Base-by-base conservation (phyloP, 2,113 vertebrate genomes). In the Vidua chalybeata region DNA sequence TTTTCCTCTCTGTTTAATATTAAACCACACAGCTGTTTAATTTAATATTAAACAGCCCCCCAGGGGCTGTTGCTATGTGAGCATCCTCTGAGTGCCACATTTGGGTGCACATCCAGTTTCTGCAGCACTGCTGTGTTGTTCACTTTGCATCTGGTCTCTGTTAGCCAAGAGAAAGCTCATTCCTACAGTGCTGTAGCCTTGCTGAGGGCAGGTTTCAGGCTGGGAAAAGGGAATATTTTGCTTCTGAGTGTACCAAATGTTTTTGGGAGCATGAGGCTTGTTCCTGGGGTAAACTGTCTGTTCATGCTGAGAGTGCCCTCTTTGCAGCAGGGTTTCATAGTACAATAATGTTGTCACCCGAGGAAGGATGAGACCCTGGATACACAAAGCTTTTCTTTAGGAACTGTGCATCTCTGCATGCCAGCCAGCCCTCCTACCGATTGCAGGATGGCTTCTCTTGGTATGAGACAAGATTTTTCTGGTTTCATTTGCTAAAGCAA, bases 261-360 rank as follows among this genome's bases (percentile, higher is more conserved):
- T 87, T 82, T 51, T 33, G 3, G 66, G 63, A 69, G 15, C 63
- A 39, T 15, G 54, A 13, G 41, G 11, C 30, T 82, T 35, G 35
- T 20, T 59, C 10, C 21, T 10, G 37, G 26, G 22, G 15, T 39
- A 19, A 6, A 39, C 26, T 9, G 3, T 19, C 14, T 24, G 31
- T 27, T 80, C 5, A 0, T 15, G 45, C 46, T 10, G 13, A 27
- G 64, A 19, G 23, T 15, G 24, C 8, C 31, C 22, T 54, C 22
- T 63, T 59, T 20, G 69, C 41, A 6, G 59, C 0, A 0, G 14
- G 23, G 30, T 39, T 56, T 69, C 28, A 0, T 5, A 14, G 51
- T 17, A 2, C 4, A 20, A 5, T 15, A 8, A n/a, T 13, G 24
- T 26, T n/a, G 68, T 78, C 74, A 33, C 62, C 18, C 0, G 1